phyloP scores from a whole-genome alignment of 1,140 invertebrate genomes.

The Saccostrea cuccullata region DNA sequence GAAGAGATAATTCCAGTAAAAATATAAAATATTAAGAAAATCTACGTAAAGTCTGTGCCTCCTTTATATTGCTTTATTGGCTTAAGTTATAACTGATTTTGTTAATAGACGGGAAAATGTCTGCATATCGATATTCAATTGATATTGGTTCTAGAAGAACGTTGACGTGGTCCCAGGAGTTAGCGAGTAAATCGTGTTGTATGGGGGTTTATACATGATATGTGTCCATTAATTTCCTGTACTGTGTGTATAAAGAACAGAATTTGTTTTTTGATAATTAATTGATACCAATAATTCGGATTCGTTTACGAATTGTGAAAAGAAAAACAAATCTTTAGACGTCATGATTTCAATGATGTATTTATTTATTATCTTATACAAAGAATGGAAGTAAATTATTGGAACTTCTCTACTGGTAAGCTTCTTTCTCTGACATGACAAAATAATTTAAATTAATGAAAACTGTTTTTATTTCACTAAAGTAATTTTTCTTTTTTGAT shows the following conservation, averaged over 20 bases:
- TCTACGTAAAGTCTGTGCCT: no score
- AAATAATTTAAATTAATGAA: not conserved
- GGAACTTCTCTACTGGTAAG: not conserved
- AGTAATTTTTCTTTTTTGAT: no score
- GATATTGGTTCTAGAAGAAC: not conserved
- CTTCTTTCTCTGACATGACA: not conserved
- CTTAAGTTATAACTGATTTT: no score
- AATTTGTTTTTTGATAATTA: not conserved
- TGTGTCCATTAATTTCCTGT: not conserved
- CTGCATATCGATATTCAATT: not conserved
- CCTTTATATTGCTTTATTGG: no score
- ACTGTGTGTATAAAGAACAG: not conserved
- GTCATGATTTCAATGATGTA: slow-evolving; percentile 1
- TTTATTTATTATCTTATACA: not conserved
- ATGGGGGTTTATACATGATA: not conserved
- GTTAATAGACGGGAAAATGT: no score
- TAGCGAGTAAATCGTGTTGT: no score
- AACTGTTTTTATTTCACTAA: no score
- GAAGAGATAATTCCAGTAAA: no score
- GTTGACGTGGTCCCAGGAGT: not conserved
- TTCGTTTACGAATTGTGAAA: no score
- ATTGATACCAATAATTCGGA: not conserved
- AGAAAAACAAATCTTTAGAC: not conserved
- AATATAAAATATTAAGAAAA: no score
- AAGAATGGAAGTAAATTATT: not conserved